phyloP scores from a whole-genome alignment of 2,113 vertebrate species.

The Tragelaphus buxtoni region DNA sequence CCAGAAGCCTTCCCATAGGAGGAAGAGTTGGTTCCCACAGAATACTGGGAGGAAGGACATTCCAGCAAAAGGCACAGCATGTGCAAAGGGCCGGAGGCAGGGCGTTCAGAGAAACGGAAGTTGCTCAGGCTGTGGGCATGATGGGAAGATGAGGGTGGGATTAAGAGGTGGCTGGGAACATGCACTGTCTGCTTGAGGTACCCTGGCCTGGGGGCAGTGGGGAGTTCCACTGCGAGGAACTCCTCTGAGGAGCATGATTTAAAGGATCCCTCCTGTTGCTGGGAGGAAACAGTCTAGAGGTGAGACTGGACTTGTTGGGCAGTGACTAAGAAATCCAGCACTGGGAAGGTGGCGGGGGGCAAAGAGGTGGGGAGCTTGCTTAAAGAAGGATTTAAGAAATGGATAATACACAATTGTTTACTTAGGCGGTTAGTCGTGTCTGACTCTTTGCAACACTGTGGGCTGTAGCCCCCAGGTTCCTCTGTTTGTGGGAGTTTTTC shows the following conservation, averaged over 20 bases:
- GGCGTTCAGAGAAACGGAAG: fast-evolving
- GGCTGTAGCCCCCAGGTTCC: not conserved
- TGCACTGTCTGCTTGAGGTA: fast-evolving
- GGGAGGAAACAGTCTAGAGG: not conserved
- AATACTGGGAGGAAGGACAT: not conserved
- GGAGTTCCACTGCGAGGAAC: not conserved
- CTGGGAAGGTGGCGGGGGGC: too few species aligned
- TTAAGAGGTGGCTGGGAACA: not conserved
- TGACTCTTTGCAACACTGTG: not conserved
- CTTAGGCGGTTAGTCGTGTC: not conserved
- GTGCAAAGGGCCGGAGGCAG: not conserved
- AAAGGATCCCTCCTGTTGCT: not conserved
- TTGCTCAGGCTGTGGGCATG: not conserved
- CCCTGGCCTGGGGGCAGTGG: not conserved
- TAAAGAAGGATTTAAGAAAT: not conserved
- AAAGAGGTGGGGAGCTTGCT: not conserved
- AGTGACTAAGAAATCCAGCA: not conserved
- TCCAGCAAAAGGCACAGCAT: not conserved
- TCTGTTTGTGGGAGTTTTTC: not conserved
- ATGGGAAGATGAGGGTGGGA: not conserved
- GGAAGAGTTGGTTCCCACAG: not conserved
- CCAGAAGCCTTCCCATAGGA: not conserved
- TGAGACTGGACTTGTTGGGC: too few species aligned
- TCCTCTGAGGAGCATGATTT: not conserved
- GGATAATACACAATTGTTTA: not conserved